Evolutionary conservation across 2,888 invertebrate genomes (phyloP).

Genomic region (Nomada goodeniana): DNA sequence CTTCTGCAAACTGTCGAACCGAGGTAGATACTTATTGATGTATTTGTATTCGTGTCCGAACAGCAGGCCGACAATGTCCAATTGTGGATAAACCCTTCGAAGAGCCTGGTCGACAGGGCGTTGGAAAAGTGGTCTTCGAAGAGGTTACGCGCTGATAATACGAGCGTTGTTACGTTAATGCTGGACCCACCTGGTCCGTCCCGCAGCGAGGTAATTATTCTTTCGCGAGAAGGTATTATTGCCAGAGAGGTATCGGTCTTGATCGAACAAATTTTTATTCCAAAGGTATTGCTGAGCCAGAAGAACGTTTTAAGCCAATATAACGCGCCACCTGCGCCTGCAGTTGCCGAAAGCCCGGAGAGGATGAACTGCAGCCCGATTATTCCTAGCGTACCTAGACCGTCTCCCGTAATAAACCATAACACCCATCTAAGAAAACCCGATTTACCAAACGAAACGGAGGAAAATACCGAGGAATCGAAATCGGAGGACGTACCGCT

Average conservation of each 20-base stretch:
- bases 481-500: slow-evolving; percentile 8
- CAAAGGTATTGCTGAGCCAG: slow-evolving; percentile 77
- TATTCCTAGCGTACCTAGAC: slow-evolving; percentile 16
- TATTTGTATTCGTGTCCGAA: slow-evolving; percentile 19
- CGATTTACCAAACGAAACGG: slow-evolving; percentile 67
- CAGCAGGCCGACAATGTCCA: slow-evolving; percentile 78
- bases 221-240: not conserved
- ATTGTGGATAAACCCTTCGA: slow-evolving; percentile 95
- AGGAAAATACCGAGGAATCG: slow-evolving; percentile 13
- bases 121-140: slow-evolving; percentile 93
- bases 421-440: slow-evolving; percentile 64
- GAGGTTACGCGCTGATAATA: slow-evolving; percentile 97
- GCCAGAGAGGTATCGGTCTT: not conserved
- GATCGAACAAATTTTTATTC: not conserved
- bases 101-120: slow-evolving; percentile 93
- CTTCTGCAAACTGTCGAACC: not conserved
- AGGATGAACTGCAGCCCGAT: slow-evolving; percentile 20
- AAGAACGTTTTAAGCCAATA: slow-evolving; percentile 70
- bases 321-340: slow-evolving; percentile 33
- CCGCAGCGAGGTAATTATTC: slow-evolving; percentile 86
- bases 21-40: not conserved
- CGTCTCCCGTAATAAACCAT: slow-evolving; percentile 22
- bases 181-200: slow-evolving; percentile 95
- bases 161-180: slow-evolving; percentile 96
- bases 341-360: slow-evolving; percentile 16